Conservation (phyloP, 1,140 invertebrate species). For the Agrilus planipennis region DNA sequence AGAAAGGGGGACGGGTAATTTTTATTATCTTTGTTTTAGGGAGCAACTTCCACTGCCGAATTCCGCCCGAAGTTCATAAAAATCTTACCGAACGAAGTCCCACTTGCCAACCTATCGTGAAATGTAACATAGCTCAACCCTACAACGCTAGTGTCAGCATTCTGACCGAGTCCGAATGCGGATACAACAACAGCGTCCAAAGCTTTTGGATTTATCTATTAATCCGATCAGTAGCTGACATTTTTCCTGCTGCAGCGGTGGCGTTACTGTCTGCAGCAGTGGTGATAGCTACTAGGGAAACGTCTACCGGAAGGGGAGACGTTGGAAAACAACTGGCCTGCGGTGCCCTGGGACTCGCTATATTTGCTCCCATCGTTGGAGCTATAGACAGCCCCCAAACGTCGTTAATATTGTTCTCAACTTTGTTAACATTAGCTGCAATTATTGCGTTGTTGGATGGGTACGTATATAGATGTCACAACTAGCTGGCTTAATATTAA, state of each 20-base stretch:
- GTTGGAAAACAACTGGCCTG: slow-evolving; percentile 68
- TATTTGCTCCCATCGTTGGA: slow-evolving; percentile 57
- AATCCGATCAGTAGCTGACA: slow-evolving; percentile 58
- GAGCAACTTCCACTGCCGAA: slow-evolving; percentile 43
- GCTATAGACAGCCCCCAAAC: slow-evolving; percentile 20
- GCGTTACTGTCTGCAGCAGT: slow-evolving; percentile 61
- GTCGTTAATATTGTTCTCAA: slow-evolving; percentile 45
- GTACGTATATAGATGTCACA: too few relatives aligned
- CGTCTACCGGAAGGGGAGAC: slow-evolving; percentile 62
- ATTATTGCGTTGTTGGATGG: slow-evolving; percentile 48
- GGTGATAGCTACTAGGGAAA: slow-evolving; percentile 68
- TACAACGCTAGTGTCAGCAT: slow-evolving; percentile 50
- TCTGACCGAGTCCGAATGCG: slow-evolving; percentile 52
- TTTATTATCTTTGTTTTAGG: slow-evolving; percentile 25
- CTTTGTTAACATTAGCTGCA: slow-evolving; percentile 49
- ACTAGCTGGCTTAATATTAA: too few relatives aligned
- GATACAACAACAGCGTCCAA: slow-evolving; percentile 42
- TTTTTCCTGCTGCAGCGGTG: slow-evolving; percentile 59
- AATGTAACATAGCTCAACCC: slow-evolving; percentile 54
- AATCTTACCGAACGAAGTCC: slow-evolving; percentile 29
- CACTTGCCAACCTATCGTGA: slow-evolving; percentile 44
- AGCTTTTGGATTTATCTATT: slow-evolving; percentile 62
- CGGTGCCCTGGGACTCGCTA: slow-evolving; percentile 58
- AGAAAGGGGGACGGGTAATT: too few relatives aligned
- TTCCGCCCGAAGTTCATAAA: slow-evolving; percentile 35